Evolutionary conservation across 2,113 vertebrate species (phyloP).

Genomic region (Charadrius vociferus): DNA sequence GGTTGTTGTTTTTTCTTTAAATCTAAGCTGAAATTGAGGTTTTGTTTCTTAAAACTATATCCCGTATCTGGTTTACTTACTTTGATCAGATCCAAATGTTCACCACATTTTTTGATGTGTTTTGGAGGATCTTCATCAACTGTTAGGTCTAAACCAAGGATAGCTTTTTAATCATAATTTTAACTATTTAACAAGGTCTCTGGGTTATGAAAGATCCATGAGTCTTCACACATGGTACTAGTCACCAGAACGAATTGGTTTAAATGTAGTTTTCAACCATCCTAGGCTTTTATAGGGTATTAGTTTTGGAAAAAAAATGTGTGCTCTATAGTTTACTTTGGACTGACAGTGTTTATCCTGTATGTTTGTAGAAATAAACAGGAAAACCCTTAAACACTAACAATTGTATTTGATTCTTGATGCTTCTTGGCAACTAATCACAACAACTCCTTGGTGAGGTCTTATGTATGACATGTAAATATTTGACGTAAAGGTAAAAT

Average conservation of each 20-base stretch:
- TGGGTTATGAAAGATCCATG: slow-evolving; percentile 48
- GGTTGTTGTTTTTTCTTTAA: neutral
- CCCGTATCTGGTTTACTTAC: neutral
- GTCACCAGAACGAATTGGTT: slow-evolving; percentile 43
- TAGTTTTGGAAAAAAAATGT: slow-evolving; percentile 71
- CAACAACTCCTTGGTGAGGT: slow-evolving; percentile 76
- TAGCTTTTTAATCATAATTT: slow-evolving; percentile 48
- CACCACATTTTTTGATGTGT: neutral
- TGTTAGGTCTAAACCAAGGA: neutral
- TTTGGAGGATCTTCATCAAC: slow-evolving; percentile 19
- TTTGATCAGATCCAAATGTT: slow-evolving; percentile 19
- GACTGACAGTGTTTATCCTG: slow-evolving; percentile 81
- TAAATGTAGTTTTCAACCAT: slow-evolving; percentile 63
- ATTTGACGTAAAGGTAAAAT: slow-evolving; percentile 81
- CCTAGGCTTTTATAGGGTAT: slow-evolving; percentile 56
- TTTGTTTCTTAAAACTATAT: slow-evolving; percentile 7
- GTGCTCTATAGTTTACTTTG: slow-evolving; percentile 78
- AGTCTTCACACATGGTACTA: slow-evolving; percentile 58
- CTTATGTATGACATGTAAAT: slow-evolving; percentile 76
- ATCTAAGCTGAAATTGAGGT: neutral
- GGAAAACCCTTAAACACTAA: slow-evolving; percentile 82
- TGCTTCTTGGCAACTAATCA: slow-evolving; percentile 80
- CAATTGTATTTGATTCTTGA: slow-evolving; percentile 80
- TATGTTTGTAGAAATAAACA: slow-evolving; percentile 84
- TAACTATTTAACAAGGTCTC: slow-evolving; percentile 61